phyloP scores from a whole-genome alignment of 2,113 vertebrate genomes.

The Plecotus auritus region DNA sequence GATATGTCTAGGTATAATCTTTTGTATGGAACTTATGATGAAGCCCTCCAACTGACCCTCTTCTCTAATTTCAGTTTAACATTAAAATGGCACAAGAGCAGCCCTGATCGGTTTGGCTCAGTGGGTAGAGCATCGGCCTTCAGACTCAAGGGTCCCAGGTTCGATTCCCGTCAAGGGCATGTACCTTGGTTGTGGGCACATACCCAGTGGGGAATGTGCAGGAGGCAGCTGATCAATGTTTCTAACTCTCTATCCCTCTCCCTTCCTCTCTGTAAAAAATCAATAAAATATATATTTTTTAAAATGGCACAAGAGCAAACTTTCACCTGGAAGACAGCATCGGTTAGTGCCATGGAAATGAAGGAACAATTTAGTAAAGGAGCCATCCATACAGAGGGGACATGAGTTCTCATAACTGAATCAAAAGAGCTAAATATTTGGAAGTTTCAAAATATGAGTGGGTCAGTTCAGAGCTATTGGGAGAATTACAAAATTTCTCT shows the following conservation, averaged over 20 bases:
- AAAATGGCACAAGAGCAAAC: background rate
- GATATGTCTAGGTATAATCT: background rate
- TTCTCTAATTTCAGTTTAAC: background rate
- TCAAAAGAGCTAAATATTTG: background rate
- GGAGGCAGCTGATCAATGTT: too few relatives aligned
- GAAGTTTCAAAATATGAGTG: background rate
- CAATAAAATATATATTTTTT: background rate
- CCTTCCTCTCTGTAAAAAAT: too few relatives aligned
- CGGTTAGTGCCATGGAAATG: background rate
- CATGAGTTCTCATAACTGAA: background rate
- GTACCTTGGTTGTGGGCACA: too few relatives aligned
- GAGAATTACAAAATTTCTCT: background rate
- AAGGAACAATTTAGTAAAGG: background rate
- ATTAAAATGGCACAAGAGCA: conserved; percentile 7
- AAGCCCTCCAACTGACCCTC: background rate
- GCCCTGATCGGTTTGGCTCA: too few relatives aligned
- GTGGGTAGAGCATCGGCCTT: too few relatives aligned
- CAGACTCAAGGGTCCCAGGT: too few relatives aligned
- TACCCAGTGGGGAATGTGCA: too few relatives aligned
- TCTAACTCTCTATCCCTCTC: too few relatives aligned
- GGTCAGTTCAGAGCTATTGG: background rate
- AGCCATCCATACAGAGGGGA: background rate
- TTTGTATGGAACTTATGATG: background rate
- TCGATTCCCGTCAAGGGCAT: too few relatives aligned
- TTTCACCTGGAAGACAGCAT: background rate